Evolutionary conservation across 2,113 vertebrate species (phyloP), one percentile per base, ranked within the genome.

Genomic region (Centrocercus urophasianus): DNA sequence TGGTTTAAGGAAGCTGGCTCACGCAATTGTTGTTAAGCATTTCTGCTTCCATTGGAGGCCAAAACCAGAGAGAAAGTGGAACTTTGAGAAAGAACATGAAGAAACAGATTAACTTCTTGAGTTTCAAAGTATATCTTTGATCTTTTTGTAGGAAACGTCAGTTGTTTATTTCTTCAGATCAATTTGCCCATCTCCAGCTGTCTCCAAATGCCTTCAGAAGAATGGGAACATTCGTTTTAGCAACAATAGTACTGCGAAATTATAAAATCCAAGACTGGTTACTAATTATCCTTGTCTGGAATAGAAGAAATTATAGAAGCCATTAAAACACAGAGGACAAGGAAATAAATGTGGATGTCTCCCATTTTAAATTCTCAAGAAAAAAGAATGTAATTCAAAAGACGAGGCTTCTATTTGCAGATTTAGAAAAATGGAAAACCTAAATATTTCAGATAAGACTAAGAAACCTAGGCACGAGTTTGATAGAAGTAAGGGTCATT

Each of bases 241-340:
- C 59, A 92, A 88, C 83, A 85, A 86, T 13, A 92, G 50, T 70
- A 34, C n/a, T 77, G 73, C 30, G 72, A 95, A 89, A 57, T 52
- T 27, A 60, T 43, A 70, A 91, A 87, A 57, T 56, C 42, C 69
- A 76, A 40, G 57, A 72, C 43, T 75, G 22, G 19, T 88, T 90
- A 42, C 57, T 96, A 93, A 92, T 94, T 95, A 95, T 77, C 84
- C 21, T 77, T 76, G 42, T 83, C 65, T 73, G 66, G 38, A 93
- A 76, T 3, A 83, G 85, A 84, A 93, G 73, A 69, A 67, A 70
- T 61, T 88, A 38, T 5, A 86, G 71, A 80, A 91, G 57, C 57
- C 10, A 5, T 61, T 92, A 79, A 85, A 88, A 82, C 45, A 71
- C 74, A 60, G 75, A 90, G n/a, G 47, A 73, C 63, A 86, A 90